Percentiles rank a stretch among this genome's conserved stretches.
These are phyloP conservation scores for Empidonax alnorum DNA, from an alignment of 2,113 vertebrate genomes.

Conservation along the genomic window DNA sequence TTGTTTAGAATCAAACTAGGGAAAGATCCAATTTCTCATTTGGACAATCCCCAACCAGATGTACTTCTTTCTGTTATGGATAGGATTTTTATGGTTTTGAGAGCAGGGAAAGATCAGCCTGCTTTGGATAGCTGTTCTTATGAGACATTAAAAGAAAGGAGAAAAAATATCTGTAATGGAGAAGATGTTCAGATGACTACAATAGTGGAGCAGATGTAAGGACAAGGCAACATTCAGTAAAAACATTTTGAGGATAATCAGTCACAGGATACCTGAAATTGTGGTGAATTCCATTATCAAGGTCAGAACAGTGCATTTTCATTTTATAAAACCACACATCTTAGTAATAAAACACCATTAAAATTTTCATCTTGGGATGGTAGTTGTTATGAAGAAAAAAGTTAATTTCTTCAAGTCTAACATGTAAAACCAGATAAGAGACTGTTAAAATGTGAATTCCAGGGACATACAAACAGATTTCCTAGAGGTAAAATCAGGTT, in stretches of 20 bases:
- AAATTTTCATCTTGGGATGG: not conserved
- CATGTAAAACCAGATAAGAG: not conserved
- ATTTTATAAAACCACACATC: not conserved
- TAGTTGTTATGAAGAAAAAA: not conserved
- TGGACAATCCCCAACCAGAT: not conserved
- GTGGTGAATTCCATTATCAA: not conserved
- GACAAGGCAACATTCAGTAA: not conserved
- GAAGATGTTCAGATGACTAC: not conserved
- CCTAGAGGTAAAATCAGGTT: not conserved
- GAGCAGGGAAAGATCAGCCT: not conserved
- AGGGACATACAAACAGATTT: not conserved
- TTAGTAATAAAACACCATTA: not conserved
- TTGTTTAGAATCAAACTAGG: not conserved
- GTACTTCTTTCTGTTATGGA: not conserved
- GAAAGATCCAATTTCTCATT: not conserved
- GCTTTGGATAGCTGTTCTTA: not conserved
- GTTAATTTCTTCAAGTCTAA: not conserved
- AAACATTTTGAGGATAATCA: not conserved
- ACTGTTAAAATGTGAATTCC: not conserved
- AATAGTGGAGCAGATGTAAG: not conserved
- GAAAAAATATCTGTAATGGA: not conserved
- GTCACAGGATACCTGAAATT: not conserved
- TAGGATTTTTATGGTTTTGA: not conserved
- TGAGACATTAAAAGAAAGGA: not conserved
- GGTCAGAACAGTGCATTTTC: not conserved